Base-by-base conservation (phyloP, 2,113 vertebrate genomes). In the Albula glossodonta region DNA sequence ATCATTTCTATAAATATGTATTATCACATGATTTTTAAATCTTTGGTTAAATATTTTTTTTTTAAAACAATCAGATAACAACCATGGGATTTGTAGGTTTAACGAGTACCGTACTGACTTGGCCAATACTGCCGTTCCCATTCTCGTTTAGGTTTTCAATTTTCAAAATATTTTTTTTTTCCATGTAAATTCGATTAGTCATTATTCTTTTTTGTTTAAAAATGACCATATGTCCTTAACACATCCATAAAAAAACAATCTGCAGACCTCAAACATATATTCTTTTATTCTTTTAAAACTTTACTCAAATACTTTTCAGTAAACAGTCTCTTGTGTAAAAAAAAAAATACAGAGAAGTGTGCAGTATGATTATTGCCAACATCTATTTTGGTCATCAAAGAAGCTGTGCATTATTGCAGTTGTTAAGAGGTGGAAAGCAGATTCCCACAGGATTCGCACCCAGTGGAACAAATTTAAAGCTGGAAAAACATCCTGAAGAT, bases 381-480 rank as follows among this genome's bases (percentile, higher is more conserved):
- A 95, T 94, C 93, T 94, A 95, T 95, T 94, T 94, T 93, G 94
- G 93, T 94, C 93, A 92, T 94, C 93, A 94, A 93, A 94, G 94
- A 93, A 93, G 94, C 93, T 94, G 92, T 93, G 94, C 92, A 91
- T 95, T 95, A 94, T 92, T 92, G 92, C 93, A 93, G 93, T 94
- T 94, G 93, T 94, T 94, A 94, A 94, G 92, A 93, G 92, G 93
- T 94, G 92, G 91, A 93, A 95, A 94, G 92, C 90, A 91, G 93
- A 94, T 93, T 94, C 94, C 93, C 93, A 92, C 92, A 87, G 93
- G 94, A 93, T 92, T 93, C 92, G 91, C 92, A 94, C 94, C 94
- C 94, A 92, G 93, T 93, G 93, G 93, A 94, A 94, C 93, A 93
- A 92, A 94, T 94, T 95, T 94, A 95, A 94, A 93, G 93, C 93